Conservation (phyloP, 2,113 vertebrate species). For the Thymallus thymallus region DNA sequence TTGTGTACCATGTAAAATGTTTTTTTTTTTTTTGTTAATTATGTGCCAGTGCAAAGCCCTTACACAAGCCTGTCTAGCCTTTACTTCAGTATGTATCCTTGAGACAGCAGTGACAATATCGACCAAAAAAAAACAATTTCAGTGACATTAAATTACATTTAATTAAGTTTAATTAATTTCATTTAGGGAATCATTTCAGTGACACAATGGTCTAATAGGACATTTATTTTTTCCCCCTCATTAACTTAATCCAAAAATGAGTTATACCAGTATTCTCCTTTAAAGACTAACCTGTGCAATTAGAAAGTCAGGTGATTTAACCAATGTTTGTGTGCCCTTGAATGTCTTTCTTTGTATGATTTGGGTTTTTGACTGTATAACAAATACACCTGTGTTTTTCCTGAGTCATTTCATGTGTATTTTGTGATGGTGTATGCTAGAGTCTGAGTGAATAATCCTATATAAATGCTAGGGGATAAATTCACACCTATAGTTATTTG, state of each 20-base stretch:
- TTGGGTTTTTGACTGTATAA: neutral
- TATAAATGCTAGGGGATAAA: no score
- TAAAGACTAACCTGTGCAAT: neutral
- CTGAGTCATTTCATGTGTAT: neutral
- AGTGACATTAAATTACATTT: neutral
- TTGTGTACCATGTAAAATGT: neutral
- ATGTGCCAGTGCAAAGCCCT: neutral
- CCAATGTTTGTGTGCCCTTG: slow-evolving; percentile 8
- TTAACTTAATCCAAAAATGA: neutral
- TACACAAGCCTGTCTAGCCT: neutral
- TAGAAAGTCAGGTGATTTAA: neutral
- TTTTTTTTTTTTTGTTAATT: neutral
- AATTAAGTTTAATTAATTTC: neutral
- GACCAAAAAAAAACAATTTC: neutral
- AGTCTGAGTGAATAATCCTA: no score
- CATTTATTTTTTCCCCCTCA: neutral
- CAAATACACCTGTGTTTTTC: neutral
- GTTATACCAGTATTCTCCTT: neutral
- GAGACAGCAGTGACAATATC: neutral
- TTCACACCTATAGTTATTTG: neutral
- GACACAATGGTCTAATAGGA: neutral
- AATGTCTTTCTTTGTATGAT: neutral
- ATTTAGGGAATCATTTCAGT: neutral
- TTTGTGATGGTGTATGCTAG: no score
- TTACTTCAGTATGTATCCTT: neutral